These are phyloP conservation scores for Petrocephalus zakoni DNA, from an alignment of 2,113 vertebrate species.

Conservation along the genomic window DNA sequence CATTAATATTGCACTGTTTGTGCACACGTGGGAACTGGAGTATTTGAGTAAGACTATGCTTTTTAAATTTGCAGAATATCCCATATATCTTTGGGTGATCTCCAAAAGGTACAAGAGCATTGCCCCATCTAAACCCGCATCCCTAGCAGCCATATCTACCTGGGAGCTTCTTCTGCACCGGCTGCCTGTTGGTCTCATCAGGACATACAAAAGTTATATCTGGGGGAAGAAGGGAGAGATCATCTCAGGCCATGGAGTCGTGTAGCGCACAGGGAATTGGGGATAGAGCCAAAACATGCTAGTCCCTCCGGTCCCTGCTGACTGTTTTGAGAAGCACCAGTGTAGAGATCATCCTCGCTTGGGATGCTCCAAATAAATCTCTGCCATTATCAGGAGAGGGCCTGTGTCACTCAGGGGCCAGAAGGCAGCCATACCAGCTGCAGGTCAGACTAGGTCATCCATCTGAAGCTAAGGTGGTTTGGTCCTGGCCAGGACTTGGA, in stretches of 20 bases:
- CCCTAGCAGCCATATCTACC: slow-evolving; percentile 56
- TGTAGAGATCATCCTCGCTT: not conserved
- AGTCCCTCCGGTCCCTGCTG: too few relatives aligned
- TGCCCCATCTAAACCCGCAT: not conserved
- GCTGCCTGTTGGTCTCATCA: slow-evolving; percentile 58
- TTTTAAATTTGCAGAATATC: not conserved
- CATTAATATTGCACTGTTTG: not conserved
- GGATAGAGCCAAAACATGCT: too few relatives aligned
- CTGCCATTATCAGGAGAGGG: not conserved
- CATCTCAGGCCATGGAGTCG: not conserved
- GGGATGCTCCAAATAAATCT: not conserved
- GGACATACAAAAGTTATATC: slow-evolving; percentile 80
- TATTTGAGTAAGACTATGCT: not conserved
- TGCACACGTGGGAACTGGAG: not conserved
- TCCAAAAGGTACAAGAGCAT: not conserved
- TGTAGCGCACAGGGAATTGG: not conserved
- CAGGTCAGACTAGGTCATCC: too few relatives aligned
- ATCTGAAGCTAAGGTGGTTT: too few relatives aligned
- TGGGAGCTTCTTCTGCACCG: slow-evolving; percentile 79
- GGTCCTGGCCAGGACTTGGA: too few relatives aligned
- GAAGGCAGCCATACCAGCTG: too few relatives aligned
- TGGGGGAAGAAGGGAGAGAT: slow-evolving; percentile 23
- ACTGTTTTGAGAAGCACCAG: too few relatives aligned
- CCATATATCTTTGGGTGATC: not conserved
- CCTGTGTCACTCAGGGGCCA: not conserved